A percentile compares a stretch with the other conserved stretches of the same genome.
Conservation (phyloP, 2,797 vertebrate genomes). For the Notamacropus eugenii region DNA sequence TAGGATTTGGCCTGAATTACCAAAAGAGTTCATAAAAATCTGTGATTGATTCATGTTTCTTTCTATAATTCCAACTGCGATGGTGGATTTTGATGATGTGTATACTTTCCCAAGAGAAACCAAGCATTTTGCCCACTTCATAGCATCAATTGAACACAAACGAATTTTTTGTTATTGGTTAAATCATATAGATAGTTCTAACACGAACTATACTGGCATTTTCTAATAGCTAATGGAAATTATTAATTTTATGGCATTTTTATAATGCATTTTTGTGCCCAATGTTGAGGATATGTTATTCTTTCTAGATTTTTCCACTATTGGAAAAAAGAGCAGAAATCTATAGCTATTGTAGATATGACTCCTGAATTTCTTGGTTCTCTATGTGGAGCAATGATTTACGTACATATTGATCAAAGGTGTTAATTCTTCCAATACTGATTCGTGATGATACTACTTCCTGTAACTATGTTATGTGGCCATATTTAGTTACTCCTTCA, state of each 20-base stretch:
- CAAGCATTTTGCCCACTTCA: conserved; percentile 3
- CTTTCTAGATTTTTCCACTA: neutral
- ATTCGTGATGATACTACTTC: conserved; percentile 43
- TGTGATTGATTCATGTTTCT: conserved; percentile 48
- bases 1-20: conserved; percentile 38
- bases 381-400: conserved; percentile 35
- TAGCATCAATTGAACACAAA: neutral
- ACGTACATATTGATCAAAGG: conserved; percentile 43
- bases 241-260: conserved; percentile 15
- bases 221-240: conserved; percentile 45
- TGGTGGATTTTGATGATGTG: conserved; percentile 38
- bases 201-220: neutral
- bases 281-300: neutral
- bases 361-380: conserved; percentile 29
- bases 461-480: conserved; percentile 36
- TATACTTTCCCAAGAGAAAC: conserved; percentile 26
- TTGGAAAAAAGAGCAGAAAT: neutral
- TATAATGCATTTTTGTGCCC: neutral
- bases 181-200: neutral
- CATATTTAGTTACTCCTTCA: conserved; percentile 28
- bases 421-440: conserved; percentile 47
- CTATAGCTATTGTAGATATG: neutral
- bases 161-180: conserved; percentile 22
- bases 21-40: neutral
- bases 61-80: conserved; percentile 43